Conservation (phyloP, 2,797 vertebrate species). For the Cossypha polioptera region DNA sequence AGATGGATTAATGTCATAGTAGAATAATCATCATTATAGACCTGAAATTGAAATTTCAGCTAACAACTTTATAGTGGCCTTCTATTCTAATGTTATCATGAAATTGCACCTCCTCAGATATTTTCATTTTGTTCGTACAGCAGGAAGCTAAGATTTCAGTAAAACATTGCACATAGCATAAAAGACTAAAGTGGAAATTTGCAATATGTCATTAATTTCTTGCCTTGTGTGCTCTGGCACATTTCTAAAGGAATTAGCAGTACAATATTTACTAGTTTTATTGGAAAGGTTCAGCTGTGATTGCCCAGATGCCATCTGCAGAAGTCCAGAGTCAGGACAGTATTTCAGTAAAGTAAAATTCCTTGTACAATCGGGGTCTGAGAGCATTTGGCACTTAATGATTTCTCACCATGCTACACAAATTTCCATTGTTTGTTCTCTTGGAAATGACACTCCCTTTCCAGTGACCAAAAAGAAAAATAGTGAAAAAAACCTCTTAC, state of each 20-base stretch:
- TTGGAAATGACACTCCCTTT: neutral
- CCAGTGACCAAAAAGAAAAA: neutral
- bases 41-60: neutral
- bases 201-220: neutral
- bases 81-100: neutral
- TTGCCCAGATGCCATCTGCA: neutral
- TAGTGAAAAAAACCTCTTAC: fast-evolving
- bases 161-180: neutral
- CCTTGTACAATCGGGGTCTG: neutral
- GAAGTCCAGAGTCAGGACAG: neutral
- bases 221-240: neutral
- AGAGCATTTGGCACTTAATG: neutral
- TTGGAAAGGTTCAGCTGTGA: neutral
- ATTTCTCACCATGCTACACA: neutral
- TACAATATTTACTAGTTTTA: neutral
- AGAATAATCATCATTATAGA: neutral
- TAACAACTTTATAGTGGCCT: neutral
- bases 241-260: neutral
- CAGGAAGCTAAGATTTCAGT: neutral
- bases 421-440: neutral
- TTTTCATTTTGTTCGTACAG: neutral
- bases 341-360: neutral
- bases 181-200: neutral
- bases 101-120: neutral
- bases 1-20: neutral